Evolutionary conservation across 2,113 vertebrate genomes (phyloP), one percentile per base, ranked within the genome.

Genomic region (Toxotes chatareus): DNA sequence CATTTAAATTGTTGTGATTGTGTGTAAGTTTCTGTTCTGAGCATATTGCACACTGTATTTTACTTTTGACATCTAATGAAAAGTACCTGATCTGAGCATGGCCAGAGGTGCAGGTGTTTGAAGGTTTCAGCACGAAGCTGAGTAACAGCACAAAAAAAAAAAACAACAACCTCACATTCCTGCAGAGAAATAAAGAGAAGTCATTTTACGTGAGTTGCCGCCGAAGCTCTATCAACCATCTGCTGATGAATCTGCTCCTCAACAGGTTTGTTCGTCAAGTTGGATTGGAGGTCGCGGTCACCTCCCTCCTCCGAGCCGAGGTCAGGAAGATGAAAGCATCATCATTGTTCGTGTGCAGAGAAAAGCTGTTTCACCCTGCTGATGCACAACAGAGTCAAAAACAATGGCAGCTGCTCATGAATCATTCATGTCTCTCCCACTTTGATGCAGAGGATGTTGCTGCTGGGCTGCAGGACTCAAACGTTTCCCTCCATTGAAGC

Each of bases 381-480:
- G 57, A 4, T 36, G 36, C 57, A 32, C 40, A 44, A 14, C 38
- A 64, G 21, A 64, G n/a, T 64, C 38, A 42, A 59, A 27, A 64
- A 64, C 40, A 64, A 64, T 27, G 40, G 40, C 62, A 64, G 62
- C 40, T 64, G 62, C 62, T 44, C 62, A 44, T 64, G 40, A 64
- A 64, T 64, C 13, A 64, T 64, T 44, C 62, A 64, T 64, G 40
- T 27, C 40, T 64, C n/a, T 64, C 40, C n/a, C n/a, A 23, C 38
- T 64, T 64, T 64, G 62, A 64, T 44, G 62, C 40, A 14, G 62
- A 64, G 62, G 62, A 44, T 44, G 11, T 21, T 44, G n/a, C 38
- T 13, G 62, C 21, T 40, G 34, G 60, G 7, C 60, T 38, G 34
- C 34, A 62, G 34, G 17, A 62, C 34, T 38, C 60, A 36, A 60